phyloP scores from a whole-genome alignment of 1,140 invertebrate genomes.

The Aphidius gifuensis region DNA sequence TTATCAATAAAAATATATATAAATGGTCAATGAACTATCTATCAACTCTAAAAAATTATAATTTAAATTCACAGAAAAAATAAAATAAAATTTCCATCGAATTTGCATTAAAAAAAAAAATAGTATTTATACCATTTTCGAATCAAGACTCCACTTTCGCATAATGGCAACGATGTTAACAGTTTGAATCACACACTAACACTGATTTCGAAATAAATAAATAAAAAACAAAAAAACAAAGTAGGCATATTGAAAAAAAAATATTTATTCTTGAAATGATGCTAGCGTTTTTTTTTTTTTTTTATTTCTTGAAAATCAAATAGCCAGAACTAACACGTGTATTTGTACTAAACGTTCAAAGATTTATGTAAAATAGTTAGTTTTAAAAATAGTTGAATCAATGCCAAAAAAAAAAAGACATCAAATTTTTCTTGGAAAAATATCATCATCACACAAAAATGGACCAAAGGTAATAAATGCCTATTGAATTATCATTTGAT shows the following conservation, averaged over 20 bases:
- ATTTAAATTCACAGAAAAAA: neutral
- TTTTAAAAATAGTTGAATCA: conserved; percentile 5
- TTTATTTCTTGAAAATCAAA: too few relatives aligned
- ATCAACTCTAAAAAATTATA: too few relatives aligned
- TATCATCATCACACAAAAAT: neutral
- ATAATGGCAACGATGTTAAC: conserved; percentile 23
- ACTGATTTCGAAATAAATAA: conserved; percentile 2
- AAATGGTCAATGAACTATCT: neutral
- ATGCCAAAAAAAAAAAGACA: conserved; percentile 1
- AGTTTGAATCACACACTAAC: neutral
- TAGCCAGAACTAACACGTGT: conserved; percentile 6
- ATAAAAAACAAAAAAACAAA: conserved; percentile 1
- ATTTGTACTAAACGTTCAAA: too few relatives aligned
- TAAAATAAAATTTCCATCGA: neutral
- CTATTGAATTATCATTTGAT: conserved; percentile 8
- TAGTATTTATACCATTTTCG: conserved; percentile 33
- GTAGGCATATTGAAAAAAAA: conserved; percentile 2
- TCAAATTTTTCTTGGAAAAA: neutral
- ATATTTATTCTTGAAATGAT: too few relatives aligned
- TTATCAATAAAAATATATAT: neutral
- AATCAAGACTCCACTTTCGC: conserved; percentile 40
- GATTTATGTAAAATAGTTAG: too few relatives aligned
- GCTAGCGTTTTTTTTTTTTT: too few relatives aligned
- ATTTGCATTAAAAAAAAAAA: neutral
- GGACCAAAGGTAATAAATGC: neutral